Base-by-base conservation (phyloP, 2,888 invertebrate genomes). In the Polydrusus tereticollis region DNA sequence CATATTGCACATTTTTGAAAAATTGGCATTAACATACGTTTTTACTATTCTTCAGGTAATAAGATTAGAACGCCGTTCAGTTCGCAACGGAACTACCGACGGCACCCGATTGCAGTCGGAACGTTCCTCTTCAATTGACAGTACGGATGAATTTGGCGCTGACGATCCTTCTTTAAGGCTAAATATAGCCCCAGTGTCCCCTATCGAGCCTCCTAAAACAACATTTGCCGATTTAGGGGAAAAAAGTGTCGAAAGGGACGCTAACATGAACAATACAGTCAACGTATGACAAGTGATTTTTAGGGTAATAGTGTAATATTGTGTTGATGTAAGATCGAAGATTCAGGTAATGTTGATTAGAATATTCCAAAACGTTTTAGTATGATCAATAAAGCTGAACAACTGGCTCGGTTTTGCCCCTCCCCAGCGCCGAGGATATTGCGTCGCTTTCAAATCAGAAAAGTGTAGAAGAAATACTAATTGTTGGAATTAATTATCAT, bases 11-110 rank as follows among this genome's bases (percentile, higher is more conserved):
- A n/a, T n/a, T n/a, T 29, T 29, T 29, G 7, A 29, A 29, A 5
- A 29, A 5, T 29, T 29, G 7, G 7, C 7, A 4, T 7, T 29
- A 5, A 5, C 29, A 33, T 33, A 33, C 10, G 2, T 33, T 33
- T 10, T 33, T 33, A 20, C 52, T 58, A 57, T 68, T 57, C 45
- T 71, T 60, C 64, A 93, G 93, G 90, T 93, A 88, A 89, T 92
- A 90, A 91, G 92, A 86, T 85, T 93, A 86, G 92, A 92, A 82
- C 89, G 90, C 88, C 72, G 76, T 60, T 63, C 69, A 26, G 55
- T 50, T 21, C 55, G 67, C 12, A 62, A 60, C 26, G 67, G 66
- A 20, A 89, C 86, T 85, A 88, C 76, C 67, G 76, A 75, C 20
- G 79, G 79, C 23, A 75, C 78, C 50, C 82, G 83, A 50, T 76